Evolutionary conservation across 2,888 invertebrate species (phyloP).

Genomic region (Drosophila robusta): DNA sequence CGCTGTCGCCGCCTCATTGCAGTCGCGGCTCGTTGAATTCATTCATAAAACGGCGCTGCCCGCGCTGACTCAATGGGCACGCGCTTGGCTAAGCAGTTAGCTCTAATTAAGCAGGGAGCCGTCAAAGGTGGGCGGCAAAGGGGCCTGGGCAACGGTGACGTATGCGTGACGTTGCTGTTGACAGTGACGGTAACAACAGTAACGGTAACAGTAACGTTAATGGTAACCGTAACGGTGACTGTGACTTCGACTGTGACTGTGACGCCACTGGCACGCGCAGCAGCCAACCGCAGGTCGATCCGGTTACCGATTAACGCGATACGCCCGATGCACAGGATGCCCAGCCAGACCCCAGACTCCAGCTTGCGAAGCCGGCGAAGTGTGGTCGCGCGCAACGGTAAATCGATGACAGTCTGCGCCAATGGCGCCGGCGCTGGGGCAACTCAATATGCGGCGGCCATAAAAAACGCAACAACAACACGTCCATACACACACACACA

Average conservation of each 20-base stretch:
- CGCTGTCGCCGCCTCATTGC: constrained; percentile 7
- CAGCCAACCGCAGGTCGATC: constrained; percentile 44
- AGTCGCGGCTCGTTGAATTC: constrained; percentile 25
- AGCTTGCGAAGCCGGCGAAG: constrained; percentile 38
- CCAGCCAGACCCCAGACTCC: background rate
- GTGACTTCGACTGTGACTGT: background rate
- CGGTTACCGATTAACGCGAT: constrained; percentile 40
- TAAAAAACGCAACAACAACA: constrained; percentile 6
- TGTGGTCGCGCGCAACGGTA: constrained; percentile 41
- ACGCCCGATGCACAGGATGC: constrained; percentile 24
- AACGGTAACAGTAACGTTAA: too few species aligned
- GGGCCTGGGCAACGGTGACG: constrained; percentile 12
- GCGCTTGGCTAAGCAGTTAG: constrained; percentile 45
- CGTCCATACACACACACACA: background rate
- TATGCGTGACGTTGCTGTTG: background rate
- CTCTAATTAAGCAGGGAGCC: constrained; percentile 26
- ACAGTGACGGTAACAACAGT: too few species aligned
- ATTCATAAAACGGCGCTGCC: constrained; percentile 36
- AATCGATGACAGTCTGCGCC: constrained; percentile 24
- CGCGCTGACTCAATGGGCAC: constrained; percentile 43
- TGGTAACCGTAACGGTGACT: too few species aligned
- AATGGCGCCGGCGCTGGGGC: constrained; percentile 47
- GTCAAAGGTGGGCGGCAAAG: background rate
- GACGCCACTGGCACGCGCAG: constrained; percentile 46
- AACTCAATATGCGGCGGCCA: constrained; percentile 30